Conservation (phyloP, 2,113 vertebrate genomes). For the Numida meleagris region DNA sequence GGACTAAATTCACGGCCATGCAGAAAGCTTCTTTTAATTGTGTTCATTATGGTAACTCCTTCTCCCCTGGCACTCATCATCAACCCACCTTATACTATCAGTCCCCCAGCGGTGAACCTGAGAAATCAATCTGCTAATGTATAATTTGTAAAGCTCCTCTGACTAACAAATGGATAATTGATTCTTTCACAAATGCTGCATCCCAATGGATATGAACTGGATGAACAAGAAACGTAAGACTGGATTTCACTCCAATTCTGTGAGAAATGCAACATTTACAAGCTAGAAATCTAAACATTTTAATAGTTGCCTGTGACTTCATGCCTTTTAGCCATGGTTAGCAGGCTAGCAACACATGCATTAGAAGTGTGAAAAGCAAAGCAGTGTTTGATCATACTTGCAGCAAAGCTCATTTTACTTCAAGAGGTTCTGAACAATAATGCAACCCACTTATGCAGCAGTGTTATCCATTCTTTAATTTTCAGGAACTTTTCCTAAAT, state of each 20-base stretch:
- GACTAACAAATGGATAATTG: constrained; percentile 88
- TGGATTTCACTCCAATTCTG: constrained; percentile 49
- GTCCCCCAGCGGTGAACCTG: constrained; percentile 74
- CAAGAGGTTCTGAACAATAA: neutral
- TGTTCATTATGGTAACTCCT: constrained; percentile 77
- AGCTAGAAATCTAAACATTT: constrained; percentile 44
- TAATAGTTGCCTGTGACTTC: constrained; percentile 38
- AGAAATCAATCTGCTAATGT: constrained; percentile 89
- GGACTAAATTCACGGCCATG: constrained; percentile 77
- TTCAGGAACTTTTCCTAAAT: neutral
- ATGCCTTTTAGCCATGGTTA: constrained; percentile 59
- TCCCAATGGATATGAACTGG: constrained; percentile 74
- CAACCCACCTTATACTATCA: constrained; percentile 75
- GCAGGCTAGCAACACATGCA: constrained; percentile 22
- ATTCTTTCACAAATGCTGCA: constrained; percentile 84
- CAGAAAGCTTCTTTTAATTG: constrained; percentile 81
- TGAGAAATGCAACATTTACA: constrained; percentile 61
- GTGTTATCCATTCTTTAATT: neutral
- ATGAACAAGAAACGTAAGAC: constrained; percentile 72
- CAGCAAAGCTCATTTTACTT: constrained; percentile 42
- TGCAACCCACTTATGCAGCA: neutral
- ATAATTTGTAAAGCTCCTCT: constrained; percentile 84
- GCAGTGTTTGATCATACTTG: constrained; percentile 27
- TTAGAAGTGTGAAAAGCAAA: constrained; percentile 72
- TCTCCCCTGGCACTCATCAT: constrained; percentile 78